Evolutionary conservation across 2,113 vertebrate species (phyloP).

Genomic region (Pelecanus crispus): DNA sequence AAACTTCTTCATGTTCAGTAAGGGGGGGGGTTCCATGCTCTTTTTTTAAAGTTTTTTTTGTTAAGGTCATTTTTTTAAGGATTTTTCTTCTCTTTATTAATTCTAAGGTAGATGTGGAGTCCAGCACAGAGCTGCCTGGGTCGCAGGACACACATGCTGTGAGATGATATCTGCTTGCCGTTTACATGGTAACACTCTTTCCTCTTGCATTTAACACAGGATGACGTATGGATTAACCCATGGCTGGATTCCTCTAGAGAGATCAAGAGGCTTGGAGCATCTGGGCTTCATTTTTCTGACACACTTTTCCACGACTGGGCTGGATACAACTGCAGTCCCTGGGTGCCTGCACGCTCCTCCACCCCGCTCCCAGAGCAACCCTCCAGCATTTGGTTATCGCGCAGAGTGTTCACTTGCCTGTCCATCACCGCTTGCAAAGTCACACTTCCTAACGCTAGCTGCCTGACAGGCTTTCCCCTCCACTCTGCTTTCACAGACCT

Average conservation of each 20-base stretch:
- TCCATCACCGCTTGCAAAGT: background rate
- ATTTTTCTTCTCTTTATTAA: background rate
- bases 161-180: background rate
- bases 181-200: background rate
- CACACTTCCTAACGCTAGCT: background rate
- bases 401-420: background rate
- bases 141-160: background rate
- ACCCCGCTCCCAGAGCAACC: background rate
- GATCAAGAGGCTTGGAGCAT: background rate
- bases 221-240: background rate
- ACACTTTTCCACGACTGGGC: background rate
- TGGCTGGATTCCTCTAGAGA: background rate
- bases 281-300: background rate
- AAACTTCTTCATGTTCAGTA: background rate
- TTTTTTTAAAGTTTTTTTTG: background rate
- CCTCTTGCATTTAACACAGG: background rate
- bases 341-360: rapidly evolving
- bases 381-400: background rate
- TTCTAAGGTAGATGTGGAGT: background rate
- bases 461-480: background rate
- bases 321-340: background rate
- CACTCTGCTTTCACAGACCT: background rate
- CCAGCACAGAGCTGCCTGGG: background rate
- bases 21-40: rapidly evolving
- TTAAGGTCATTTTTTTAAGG: background rate